A percentile compares a stretch with the other conserved stretches of the same genome.
Conservation (phyloP, 2,888 invertebrate species). For the Polydrusus cervinus region DNA sequence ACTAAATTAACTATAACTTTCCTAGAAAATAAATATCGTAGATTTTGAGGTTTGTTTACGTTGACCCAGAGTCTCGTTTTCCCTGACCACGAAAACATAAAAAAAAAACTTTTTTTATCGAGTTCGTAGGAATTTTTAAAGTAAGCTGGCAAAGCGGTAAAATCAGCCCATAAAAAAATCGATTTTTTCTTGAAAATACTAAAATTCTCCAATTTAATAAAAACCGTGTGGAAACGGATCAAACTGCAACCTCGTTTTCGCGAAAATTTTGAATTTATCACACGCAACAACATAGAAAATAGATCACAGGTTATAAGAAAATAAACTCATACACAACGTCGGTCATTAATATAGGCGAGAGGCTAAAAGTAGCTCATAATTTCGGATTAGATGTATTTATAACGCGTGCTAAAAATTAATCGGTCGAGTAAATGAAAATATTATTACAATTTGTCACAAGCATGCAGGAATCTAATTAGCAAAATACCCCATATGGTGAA, state of each 20-base stretch:
- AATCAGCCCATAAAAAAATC: not conserved
- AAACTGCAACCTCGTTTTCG: constrained; percentile 25
- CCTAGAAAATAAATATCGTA: too few species aligned
- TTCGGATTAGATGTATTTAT: constrained; percentile 46
- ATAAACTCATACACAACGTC: constrained; percentile 34
- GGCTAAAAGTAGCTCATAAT: constrained; percentile 35
- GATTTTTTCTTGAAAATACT: not conserved
- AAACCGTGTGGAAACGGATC: not conserved
- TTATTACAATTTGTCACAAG: constrained; percentile 45
- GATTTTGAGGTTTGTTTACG: too few species aligned
- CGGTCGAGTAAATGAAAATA: constrained; percentile 43
- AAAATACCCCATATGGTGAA: not conserved
- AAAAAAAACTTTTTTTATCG: too few species aligned
- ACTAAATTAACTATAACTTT: too few species aligned
- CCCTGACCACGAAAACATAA: too few species aligned
- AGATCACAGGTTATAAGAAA: constrained; percentile 48
- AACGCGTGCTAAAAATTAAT: constrained; percentile 48
- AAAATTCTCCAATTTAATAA: constrained; percentile 20
- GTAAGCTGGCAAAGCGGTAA: too few species aligned
- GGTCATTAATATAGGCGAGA: not conserved
- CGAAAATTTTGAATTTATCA: constrained; percentile 37
- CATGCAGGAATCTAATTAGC: not conserved
- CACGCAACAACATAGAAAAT: constrained; percentile 48
- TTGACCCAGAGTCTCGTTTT: too few species aligned
- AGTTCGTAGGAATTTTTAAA: too few species aligned